These are phyloP conservation scores for Pantelozetes paolii DNA, from an alignment of 2,888 invertebrate species.

Conservation along the genomic window DNA sequence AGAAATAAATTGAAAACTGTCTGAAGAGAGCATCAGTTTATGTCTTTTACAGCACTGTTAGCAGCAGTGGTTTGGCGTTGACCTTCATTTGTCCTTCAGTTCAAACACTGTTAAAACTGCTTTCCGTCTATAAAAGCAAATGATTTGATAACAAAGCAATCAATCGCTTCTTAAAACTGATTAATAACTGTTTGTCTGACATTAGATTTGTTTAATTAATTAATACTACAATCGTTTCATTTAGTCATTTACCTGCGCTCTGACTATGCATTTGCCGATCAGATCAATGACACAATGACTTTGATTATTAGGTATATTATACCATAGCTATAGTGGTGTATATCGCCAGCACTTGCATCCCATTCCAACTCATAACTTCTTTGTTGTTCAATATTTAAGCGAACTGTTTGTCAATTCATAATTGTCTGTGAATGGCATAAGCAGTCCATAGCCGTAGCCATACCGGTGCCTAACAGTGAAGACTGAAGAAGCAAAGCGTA, in stretches of 20 bases:
- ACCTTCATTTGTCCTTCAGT: constrained; percentile 21
- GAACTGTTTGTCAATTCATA: too few species aligned
- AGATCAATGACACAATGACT: constrained; percentile 1
- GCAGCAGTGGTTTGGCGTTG: background rate
- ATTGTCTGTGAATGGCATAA: too few species aligned
- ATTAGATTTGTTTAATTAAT: background rate
- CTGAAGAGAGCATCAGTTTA: background rate
- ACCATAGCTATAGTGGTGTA: too few species aligned
- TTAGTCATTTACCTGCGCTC: background rate
- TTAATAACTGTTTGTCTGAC: background rate
- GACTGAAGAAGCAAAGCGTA: too few species aligned
- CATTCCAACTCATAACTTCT: too few species aligned
- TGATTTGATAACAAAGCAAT: background rate
- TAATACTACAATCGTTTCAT: background rate
- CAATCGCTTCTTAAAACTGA: too few species aligned
- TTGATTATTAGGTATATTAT: too few species aligned
- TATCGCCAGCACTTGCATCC: too few species aligned
- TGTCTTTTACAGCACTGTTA: background rate
- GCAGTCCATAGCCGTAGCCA: too few species aligned
- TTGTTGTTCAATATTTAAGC: too few species aligned
- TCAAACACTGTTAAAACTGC: background rate
- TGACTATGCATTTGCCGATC: background rate
- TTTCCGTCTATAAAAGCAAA: background rate
- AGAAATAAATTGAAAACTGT: background rate
- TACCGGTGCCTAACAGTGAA: too few species aligned